Evolutionary conservation across 2,888 invertebrate genomes (phyloP).

Genomic region (Carterocephalus palaemon): DNA sequence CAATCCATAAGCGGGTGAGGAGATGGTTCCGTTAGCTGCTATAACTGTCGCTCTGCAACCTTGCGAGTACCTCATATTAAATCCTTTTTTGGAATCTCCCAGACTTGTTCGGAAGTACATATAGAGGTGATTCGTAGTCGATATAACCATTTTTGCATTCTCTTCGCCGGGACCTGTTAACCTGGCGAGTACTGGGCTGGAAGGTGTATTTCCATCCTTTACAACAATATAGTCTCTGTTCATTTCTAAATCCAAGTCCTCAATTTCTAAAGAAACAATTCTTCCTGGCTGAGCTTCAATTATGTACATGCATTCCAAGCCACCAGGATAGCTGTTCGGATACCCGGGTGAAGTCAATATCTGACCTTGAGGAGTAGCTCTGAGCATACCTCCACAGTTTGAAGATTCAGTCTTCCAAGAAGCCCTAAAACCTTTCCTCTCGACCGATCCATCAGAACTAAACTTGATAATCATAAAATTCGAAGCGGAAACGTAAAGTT

Average conservation of each 20-base stretch:
- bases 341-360: constrained; percentile 94
- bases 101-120: constrained; percentile 95
- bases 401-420: constrained; percentile 97
- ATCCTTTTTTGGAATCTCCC: constrained; percentile 93
- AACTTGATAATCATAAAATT: constrained; percentile 99
- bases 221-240: constrained; percentile 92
- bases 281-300: constrained; percentile 94
- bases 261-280: constrained; percentile 94
- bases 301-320: constrained; percentile 96
- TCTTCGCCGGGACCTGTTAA: constrained; percentile 88
- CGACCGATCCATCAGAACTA: constrained; percentile 95
- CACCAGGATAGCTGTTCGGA: constrained; percentile 95
- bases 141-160: constrained; percentile 90
- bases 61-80: constrained; percentile 86
- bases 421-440: constrained; percentile 94
- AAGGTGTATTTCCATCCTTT: constrained; percentile 93
- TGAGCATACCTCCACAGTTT: constrained; percentile 91
- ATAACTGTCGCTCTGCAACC: constrained; percentile 93
- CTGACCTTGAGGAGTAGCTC: constrained; percentile 93
- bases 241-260: constrained; percentile 90
- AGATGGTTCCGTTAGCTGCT: constrained; percentile 90
- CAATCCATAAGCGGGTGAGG: constrained; percentile 92
- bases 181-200: constrained; percentile 89
- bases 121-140: constrained; percentile 92
- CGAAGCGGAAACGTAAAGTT: constrained; percentile 94